Base-by-base conservation (phyloP, 2,888 invertebrate genomes). In the Oscheius onirici region DNA sequence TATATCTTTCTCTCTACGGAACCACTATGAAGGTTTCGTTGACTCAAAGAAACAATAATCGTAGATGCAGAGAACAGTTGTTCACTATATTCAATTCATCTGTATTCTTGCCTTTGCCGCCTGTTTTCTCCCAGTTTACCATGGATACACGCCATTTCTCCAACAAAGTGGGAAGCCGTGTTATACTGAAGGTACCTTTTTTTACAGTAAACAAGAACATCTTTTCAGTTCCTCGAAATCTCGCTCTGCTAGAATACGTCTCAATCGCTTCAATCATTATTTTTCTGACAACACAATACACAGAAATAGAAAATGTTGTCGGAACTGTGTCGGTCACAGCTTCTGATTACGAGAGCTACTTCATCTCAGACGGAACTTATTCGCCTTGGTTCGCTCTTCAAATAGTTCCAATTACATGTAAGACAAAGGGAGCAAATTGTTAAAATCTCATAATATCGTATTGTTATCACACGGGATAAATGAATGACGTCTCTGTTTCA, bases 91-190 rank as follows among this genome's bases (percentile, higher is more conserved):
- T 10, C 65, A 52, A 22, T 51, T 51, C 11, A 20, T 24, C 22
- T 51, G 65, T 65, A 6, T 51, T 20, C 22, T 65, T 0, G 13
- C 34, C 3, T 49, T 65, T 17, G 22, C 26, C 15, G 15, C 49
- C 22, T 15, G n/a, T 17, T 22, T 65, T 28, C 52, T 49, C n/a
- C 49, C 17, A 2, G 26, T 65, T 8, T 52, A 65, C 13, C 22
- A 65, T 20, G 52, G 51, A 11, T 52, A 65, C 20, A n/a, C 46
- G 11, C 49, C 49, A 3, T 65, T 65, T 28, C 40, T 65, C 22
- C 46, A 24, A 34, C 6, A 28, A 1, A 24, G 5, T 13, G 46
- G 51, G 15, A 52, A 52, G 28, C 65, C 49, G 10, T 52, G 65
- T 26, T 65, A 52, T 40, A 22, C 17, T 24, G 17, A n/a, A 20